These are phyloP conservation scores for Salvelinus alpinus DNA, from an alignment of 2,113 vertebrate genomes.

Conservation along the genomic window DNA sequence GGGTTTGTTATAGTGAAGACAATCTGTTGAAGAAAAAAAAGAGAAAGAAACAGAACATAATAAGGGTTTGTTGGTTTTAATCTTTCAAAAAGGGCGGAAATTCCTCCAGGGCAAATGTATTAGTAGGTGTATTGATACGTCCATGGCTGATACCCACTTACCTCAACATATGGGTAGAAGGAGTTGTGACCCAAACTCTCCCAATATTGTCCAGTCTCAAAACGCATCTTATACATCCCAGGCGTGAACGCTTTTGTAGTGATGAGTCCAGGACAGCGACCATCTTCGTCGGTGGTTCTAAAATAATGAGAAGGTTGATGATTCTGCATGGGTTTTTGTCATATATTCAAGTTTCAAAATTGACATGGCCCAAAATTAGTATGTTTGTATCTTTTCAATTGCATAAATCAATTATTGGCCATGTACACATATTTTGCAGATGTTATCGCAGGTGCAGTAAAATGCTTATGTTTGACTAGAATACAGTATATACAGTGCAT, in stretches of 20 bases:
- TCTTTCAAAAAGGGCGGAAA: not conserved
- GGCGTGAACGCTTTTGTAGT: constrained; percentile 55
- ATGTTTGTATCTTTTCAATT: too few species aligned
- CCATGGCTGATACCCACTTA: constrained; percentile 43
- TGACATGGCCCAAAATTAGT: not conserved
- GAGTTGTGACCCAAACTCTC: constrained; percentile 67
- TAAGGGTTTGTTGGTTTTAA: not conserved
- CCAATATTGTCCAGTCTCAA: constrained; percentile 86
- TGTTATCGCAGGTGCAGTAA: too few species aligned
- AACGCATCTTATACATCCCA: constrained; percentile 85
- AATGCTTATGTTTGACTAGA: too few species aligned
- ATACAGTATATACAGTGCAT: too few species aligned
- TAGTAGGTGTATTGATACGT: not conserved
- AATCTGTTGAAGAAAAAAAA: constrained; percentile 68
- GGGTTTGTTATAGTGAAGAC: constrained; percentile 78
- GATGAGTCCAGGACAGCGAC: constrained; percentile 76
- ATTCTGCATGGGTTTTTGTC: too few species aligned
- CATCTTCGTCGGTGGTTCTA: constrained; percentile 80
- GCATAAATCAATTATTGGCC: too few species aligned
- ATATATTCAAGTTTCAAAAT: not conserved
- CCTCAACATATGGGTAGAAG: constrained; percentile 91
- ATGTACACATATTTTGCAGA: too few species aligned
- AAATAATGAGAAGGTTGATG: not conserved
- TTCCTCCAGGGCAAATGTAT: not conserved
- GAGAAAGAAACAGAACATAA: not conserved